These are phyloP conservation scores for Dynastes tityus DNA, from an alignment of 2,888 invertebrate genomes.

Conservation along the genomic window DNA sequence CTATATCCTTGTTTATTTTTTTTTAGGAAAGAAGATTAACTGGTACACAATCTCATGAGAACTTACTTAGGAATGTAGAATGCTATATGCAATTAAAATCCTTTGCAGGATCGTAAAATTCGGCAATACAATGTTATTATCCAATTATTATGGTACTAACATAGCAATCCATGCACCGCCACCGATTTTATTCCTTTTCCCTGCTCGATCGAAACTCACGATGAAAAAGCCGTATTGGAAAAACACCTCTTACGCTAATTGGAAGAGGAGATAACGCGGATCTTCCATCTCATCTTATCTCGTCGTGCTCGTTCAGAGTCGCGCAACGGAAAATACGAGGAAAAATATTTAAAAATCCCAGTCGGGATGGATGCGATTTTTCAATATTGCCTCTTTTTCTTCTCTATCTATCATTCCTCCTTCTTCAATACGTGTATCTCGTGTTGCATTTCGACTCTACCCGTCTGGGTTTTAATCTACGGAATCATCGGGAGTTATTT, in stretches of 20 bases:
- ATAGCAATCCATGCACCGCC: neutral
- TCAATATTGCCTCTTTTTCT: constrained; percentile 54
- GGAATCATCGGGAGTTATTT: constrained; percentile 33
- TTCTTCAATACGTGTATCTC: neutral
- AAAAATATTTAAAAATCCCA: constrained; percentile 19
- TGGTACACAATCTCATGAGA: too few species aligned
- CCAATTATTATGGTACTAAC: too few species aligned
- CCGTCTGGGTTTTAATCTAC: constrained; percentile 27
- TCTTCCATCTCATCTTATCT: constrained; percentile 19
- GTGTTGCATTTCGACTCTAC: neutral
- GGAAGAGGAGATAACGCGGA: constrained; percentile 60
- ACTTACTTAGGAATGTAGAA: too few species aligned
- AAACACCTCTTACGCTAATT: constrained; percentile 70
- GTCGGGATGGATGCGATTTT: constrained; percentile 53
- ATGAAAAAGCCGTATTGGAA: constrained; percentile 50
- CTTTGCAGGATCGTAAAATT: too few species aligned
- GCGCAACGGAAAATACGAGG: neutral
- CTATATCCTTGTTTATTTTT: too few species aligned
- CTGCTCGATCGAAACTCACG: neutral
- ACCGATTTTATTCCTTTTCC: neutral
- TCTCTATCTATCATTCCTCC: neutral
- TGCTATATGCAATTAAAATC: too few species aligned
- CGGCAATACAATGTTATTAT: too few species aligned
- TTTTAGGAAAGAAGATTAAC: too few species aligned
- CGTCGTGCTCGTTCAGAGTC: neutral